phyloP scores from a whole-genome alignment of 2,113 vertebrate species.

The Tyrannus savana region DNA sequence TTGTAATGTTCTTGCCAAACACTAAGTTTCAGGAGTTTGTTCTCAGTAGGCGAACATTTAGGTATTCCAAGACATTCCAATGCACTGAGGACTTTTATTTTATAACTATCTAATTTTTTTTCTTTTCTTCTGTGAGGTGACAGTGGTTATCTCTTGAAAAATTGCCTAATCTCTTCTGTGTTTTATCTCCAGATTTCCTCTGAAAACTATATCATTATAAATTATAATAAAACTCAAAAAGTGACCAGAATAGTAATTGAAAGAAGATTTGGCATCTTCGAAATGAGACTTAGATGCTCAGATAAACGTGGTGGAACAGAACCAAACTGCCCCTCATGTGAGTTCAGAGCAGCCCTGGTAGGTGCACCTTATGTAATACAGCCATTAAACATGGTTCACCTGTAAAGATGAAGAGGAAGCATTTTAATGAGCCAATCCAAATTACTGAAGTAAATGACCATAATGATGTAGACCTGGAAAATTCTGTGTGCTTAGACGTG shows the following conservation, averaged over 20 bases:
- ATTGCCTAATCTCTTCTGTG: constrained; percentile 52
- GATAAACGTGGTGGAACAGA: neutral
- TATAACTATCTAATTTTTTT: neutral
- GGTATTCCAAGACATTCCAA: neutral
- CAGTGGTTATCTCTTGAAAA: constrained; percentile 59
- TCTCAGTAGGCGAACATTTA: neutral
- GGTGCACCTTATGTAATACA: neutral
- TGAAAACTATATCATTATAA: constrained; percentile 67
- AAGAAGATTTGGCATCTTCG: constrained; percentile 21
- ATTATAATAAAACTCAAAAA: constrained; percentile 62
- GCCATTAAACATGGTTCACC: neutral
- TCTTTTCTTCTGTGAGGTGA: neutral
- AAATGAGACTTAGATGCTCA: constrained; percentile 2
- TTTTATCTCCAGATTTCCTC: constrained; percentile 56
- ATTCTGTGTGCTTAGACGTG: neutral
- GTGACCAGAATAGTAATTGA: constrained; percentile 67
- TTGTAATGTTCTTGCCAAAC: neutral
- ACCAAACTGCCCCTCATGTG: neutral
- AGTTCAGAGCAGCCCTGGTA: neutral
- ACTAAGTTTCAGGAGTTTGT: neutral
- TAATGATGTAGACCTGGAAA: neutral
- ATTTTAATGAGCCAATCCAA: neutral
- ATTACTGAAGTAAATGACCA: constrained; percentile 17
- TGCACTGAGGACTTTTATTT: neutral
- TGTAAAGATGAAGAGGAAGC: neutral